phyloP scores from a whole-genome alignment of 1,140 invertebrate genomes.

The Trachymyrmex septentrionalis region DNA sequence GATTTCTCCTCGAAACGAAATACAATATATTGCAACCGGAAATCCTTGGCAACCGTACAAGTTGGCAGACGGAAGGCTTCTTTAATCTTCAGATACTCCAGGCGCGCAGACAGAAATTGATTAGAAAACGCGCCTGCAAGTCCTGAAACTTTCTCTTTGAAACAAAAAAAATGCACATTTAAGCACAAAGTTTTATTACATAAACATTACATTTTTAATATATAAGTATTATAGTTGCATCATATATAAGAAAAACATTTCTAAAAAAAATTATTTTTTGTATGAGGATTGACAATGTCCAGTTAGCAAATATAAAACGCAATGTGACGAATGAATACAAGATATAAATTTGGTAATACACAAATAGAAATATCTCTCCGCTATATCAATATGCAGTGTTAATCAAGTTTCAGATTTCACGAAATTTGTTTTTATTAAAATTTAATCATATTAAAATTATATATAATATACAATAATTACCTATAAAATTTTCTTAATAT shows the following conservation, averaged over 20 bases:
- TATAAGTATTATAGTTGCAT: neutral
- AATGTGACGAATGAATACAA: neutral
- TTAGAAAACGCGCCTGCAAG: slow-evolving; percentile 15
- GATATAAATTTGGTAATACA: slow-evolving; percentile 4
- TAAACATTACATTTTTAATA: slow-evolving; percentile 9
- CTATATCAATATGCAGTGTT: neutral
- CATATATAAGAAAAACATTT: neutral
- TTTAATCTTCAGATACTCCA: slow-evolving; percentile 47
- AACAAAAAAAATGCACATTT: slow-evolving; percentile 21
- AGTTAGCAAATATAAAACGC: slow-evolving; percentile 10
- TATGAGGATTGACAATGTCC: slow-evolving; percentile 19
- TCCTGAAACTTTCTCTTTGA: slow-evolving; percentile 36
- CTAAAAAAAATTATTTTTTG: neutral
- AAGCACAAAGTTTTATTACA: neutral
- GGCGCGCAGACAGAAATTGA: slow-evolving; percentile 27
- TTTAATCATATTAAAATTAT: too few species aligned
- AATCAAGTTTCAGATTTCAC: too few species aligned
- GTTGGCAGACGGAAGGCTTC: slow-evolving; percentile 43
- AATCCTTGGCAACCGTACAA: slow-evolving; percentile 61
- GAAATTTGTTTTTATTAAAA: too few species aligned
- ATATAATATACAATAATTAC: too few species aligned
- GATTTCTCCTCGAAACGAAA: slow-evolving; percentile 22
- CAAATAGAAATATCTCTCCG: neutral
- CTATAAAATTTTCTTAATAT: too few species aligned
- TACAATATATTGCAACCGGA: slow-evolving; percentile 2